Conservation (phyloP, 2,113 vertebrate species). For the Podocnemis expansa region DNA sequence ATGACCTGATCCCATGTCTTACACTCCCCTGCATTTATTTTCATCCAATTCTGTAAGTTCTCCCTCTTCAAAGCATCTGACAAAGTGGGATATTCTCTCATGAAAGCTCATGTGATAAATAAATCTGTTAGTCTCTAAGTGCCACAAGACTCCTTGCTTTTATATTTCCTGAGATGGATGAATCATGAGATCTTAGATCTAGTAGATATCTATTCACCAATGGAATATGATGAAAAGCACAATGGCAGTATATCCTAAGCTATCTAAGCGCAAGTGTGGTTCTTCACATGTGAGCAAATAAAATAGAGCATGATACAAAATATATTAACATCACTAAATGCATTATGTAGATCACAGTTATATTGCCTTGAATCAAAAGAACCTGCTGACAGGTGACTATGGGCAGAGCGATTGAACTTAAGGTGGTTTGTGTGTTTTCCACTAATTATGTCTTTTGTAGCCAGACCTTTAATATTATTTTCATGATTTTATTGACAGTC, state of each 20-base stretch:
- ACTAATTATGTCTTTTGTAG: background rate
- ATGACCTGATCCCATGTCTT: no score
- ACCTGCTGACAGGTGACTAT: background rate
- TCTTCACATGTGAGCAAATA: background rate
- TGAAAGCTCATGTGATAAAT: no score
- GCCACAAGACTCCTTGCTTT: no score
- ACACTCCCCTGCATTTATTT: no score
- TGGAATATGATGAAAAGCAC: background rate
- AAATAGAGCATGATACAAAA: slow-evolving; percentile 30
- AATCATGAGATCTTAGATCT: background rate
- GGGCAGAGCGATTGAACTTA: background rate
- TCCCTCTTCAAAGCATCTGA: no score
- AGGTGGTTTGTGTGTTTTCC: background rate
- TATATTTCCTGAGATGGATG: no score
- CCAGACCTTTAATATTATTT: background rate
- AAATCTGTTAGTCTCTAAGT: no score
- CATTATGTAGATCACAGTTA: slow-evolving; percentile 32
- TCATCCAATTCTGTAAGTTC: no score
- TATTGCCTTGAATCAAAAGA: slow-evolving; percentile 10
- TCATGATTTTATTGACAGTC: background rate
- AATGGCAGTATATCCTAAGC: background rate
- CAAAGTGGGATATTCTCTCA: no score
- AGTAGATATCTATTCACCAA: background rate
- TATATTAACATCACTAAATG: slow-evolving; percentile 4
- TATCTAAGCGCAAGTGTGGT: background rate